A percentile compares a stretch with the other conserved stretches of the same genome.
Evolutionary conservation across 2,888 invertebrate species (phyloP).

Genomic region (Hirudinaria manillensis): DNA sequence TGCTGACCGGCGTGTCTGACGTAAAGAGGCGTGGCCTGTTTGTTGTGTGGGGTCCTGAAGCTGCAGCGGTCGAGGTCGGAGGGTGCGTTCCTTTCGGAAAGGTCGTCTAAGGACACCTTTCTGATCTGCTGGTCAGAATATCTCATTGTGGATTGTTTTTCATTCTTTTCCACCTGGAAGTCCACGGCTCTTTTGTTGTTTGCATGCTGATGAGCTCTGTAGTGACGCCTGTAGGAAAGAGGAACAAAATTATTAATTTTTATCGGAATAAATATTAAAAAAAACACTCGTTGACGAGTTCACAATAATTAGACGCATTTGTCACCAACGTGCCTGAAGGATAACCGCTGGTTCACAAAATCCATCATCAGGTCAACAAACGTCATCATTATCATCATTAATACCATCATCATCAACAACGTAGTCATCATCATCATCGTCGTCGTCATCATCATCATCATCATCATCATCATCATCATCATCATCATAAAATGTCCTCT

Average conservation of each 20-base stretch:
- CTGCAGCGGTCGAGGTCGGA: neutral
- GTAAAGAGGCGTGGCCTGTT: slow-evolving; percentile 1
- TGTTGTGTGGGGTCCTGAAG: neutral
- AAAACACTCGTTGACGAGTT: too few relatives aligned
- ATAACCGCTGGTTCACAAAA: too few relatives aligned
- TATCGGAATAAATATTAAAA: too few relatives aligned
- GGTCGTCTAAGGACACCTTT: neutral
- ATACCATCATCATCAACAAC: too few relatives aligned
- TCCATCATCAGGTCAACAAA: too few relatives aligned
- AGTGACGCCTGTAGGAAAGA: slow-evolving; percentile 10
- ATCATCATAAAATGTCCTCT: neutral
- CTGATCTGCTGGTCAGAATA: slow-evolving; percentile 9
- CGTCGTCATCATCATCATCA: too few relatives aligned
- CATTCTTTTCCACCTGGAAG: neutral
- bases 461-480: neutral
- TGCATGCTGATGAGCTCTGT: slow-evolving; percentile 6
- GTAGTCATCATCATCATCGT: too few relatives aligned
- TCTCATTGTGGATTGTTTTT: neutral
- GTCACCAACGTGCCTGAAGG: too few relatives aligned
- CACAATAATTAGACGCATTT: too few relatives aligned
- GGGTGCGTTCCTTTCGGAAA: neutral
- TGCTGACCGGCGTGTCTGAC: neutral
- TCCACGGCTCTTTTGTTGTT: neutral
- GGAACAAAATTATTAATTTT: too few relatives aligned
- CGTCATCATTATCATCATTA: too few relatives aligned